Evolutionary conservation across 1,140 invertebrate species (phyloP).

Genomic region (Euura saliciscinereae): DNA sequence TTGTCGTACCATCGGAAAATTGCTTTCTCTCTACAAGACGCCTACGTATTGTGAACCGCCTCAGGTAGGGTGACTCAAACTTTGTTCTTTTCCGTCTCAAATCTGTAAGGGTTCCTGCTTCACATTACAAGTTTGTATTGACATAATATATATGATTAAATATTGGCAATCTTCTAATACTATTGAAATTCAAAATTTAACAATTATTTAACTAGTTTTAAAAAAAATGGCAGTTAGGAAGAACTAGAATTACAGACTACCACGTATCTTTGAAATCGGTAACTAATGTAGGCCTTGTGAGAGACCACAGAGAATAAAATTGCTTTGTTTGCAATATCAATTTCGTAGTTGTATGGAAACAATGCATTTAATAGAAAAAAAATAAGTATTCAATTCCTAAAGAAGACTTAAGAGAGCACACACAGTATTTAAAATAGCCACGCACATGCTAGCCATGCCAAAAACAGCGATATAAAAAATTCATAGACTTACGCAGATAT

Average conservation of each 20-base stretch:
- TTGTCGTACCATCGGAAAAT: slow-evolving; percentile 49
- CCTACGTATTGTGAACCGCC: slow-evolving; percentile 17
- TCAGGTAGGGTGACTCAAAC: slow-evolving; percentile 35
- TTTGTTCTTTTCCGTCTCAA: slow-evolving; percentile 54
- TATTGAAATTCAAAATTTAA: no score
- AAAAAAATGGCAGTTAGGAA: background rate
- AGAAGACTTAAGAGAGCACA: slow-evolving; percentile 16
- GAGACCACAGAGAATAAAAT: background rate
- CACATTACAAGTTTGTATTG: slow-evolving; percentile 21
- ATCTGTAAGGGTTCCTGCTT: slow-evolving; percentile 46
- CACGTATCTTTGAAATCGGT: background rate
- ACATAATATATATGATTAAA: background rate
- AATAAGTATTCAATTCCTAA: background rate
- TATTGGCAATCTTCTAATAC: background rate
- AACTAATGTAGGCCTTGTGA: background rate
- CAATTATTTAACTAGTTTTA: no score
- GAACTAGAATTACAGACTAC: background rate
- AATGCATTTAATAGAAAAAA: slow-evolving; percentile 6
- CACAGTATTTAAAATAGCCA: slow-evolving; percentile 27
- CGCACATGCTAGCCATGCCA: slow-evolving; percentile 28
- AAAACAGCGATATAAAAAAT: slow-evolving; percentile 36
- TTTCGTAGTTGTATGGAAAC: slow-evolving; percentile 6
- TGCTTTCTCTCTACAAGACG: slow-evolving; percentile 16
- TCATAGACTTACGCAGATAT: slow-evolving; percentile 12
- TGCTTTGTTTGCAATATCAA: slow-evolving; percentile 7